Evolutionary conservation across 2,888 invertebrate genomes (phyloP).

Genomic region (Ophion ellenae): DNA sequence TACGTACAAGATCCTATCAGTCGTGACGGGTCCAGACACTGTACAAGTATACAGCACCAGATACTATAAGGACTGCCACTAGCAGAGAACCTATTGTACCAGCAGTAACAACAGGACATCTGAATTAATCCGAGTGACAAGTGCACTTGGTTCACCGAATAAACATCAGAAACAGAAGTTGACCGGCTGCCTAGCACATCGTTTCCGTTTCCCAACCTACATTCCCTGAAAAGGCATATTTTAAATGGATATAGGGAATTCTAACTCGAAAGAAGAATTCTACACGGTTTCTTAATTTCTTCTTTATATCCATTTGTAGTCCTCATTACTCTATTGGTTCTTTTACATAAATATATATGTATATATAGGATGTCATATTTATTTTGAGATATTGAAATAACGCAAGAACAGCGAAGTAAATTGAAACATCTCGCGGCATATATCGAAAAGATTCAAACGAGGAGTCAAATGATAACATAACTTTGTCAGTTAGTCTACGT

Average conservation of each 20-base stretch:
- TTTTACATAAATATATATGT: no score
- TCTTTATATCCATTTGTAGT: not conserved
- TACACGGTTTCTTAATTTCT: not conserved
- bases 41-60: not conserved
- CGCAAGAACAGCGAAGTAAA: no score
- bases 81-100: conserved; percentile 39
- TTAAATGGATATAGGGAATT: conserved; percentile 15
- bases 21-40: conserved; percentile 2
- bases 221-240: conserved; percentile 39
- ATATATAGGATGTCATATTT: no score
- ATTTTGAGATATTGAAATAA: no score
- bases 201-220: conserved; percentile 58
- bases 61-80: conserved; percentile 54
- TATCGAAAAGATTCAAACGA: no score
- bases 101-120: conserved; percentile 45
- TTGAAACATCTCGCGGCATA: no score
- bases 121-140: conserved; percentile 81
- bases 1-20: conserved; percentile 31
- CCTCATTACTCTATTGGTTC: no score
- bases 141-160: conserved; percentile 77
- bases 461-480: no score
- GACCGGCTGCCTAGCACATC: conserved; percentile 72
- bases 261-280: not conserved
- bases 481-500: no score
- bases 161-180: conserved; percentile 81